phyloP scores from a whole-genome alignment of 2,797 vertebrate genomes.

The Iguana delicatissima region DNA sequence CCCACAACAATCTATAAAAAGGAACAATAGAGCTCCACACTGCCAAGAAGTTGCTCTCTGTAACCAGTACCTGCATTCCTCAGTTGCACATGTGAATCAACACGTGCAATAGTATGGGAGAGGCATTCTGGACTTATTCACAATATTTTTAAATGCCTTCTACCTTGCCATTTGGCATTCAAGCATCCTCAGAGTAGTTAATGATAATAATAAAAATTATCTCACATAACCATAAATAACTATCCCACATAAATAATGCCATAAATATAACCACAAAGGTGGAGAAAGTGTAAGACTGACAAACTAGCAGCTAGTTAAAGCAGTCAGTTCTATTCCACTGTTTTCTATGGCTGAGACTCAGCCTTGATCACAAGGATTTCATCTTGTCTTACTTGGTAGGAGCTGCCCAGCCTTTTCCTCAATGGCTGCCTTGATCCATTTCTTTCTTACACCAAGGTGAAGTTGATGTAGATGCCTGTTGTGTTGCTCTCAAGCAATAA shows the following conservation, averaged over 20 bases:
- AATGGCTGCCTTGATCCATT: neutral
- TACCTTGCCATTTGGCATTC: neutral
- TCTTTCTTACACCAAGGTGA: neutral
- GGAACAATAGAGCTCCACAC: neutral
- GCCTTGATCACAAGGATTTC: neutral
- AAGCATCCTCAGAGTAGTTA: neutral
- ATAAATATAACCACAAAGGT: neutral
- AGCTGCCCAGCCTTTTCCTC: neutral
- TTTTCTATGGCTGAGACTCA: neutral
- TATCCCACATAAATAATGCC: neutral
- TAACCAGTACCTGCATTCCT: neutral
- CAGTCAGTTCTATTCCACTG: neutral
- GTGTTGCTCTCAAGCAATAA: neutral
- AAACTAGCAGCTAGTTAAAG: neutral
- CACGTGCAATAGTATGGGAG: neutral
- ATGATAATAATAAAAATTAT: neutral
- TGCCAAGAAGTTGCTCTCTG: neutral
- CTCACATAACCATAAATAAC: neutral
- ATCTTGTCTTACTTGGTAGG: neutral
- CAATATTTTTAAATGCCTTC: neutral
- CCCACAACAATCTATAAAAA: too few species aligned
- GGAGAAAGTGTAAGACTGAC: neutral
- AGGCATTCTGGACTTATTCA: neutral
- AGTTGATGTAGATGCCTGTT: neutral
- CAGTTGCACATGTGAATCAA: neutral